Conservation (phyloP, 2,797 vertebrate species). For the Coregonus sp. region DNA sequence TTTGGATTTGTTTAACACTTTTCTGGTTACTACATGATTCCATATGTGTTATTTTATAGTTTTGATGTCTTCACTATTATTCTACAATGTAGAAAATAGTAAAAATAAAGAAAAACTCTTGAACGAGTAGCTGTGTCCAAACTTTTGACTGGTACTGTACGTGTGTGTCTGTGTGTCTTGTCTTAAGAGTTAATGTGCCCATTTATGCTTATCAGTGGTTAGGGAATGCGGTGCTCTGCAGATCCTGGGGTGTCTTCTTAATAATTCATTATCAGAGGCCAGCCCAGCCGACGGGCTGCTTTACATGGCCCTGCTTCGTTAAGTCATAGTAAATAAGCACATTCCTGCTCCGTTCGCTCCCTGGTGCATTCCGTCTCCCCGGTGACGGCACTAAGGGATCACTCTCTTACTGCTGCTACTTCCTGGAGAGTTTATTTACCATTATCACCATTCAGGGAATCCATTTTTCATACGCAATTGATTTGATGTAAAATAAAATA, state of each 20-base stretch:
- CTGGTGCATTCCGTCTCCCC: slow-evolving; percentile 62
- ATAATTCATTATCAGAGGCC: slow-evolving; percentile 55
- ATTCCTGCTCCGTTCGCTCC: slow-evolving; percentile 65
- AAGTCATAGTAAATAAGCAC: slow-evolving; percentile 68
- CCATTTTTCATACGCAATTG: slow-evolving; percentile 46
- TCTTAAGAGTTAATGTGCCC: slow-evolving; percentile 5
- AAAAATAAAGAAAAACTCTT: too few relatives aligned
- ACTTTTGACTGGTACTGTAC: too few relatives aligned
- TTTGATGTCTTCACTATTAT: too few relatives aligned
- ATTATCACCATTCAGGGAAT: slow-evolving; percentile 63
- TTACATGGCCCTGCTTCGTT: slow-evolving; percentile 60
- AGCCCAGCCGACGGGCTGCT: slow-evolving; percentile 30
- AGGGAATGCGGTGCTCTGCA: slow-evolving; percentile 35
- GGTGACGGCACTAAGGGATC: slow-evolving; percentile 53
- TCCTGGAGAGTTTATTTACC: slow-evolving; percentile 64
- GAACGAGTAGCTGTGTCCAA: too few relatives aligned
- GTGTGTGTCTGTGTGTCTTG: slow-evolving; percentile 3
- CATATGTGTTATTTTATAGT: too few relatives aligned
- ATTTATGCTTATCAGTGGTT: slow-evolving; percentile 28
- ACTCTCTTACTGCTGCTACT: slow-evolving; percentile 39
- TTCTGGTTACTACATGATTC: too few relatives aligned
- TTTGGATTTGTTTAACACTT: too few relatives aligned
- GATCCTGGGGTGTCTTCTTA: slow-evolving; percentile 46
- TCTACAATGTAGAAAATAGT: too few relatives aligned
- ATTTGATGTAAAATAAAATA: slow-evolving; percentile 1